Evolutionary conservation across 2,888 invertebrate species (phyloP).

Genomic region (Plusia festucae): DNA sequence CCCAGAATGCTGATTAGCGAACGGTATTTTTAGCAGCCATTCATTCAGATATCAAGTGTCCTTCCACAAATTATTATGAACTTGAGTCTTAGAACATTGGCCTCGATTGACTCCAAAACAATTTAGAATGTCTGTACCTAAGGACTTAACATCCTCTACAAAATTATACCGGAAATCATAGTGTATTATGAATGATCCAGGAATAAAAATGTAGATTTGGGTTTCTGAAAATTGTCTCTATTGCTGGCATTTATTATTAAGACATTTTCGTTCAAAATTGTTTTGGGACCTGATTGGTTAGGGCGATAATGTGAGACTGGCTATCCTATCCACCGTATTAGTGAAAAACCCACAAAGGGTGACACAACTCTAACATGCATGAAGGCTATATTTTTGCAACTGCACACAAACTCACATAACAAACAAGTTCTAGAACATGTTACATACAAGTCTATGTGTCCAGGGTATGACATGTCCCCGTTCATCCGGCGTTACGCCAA

Average conservation of each 20-base stretch:
- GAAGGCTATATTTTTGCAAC: constrained; percentile 23
- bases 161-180: background rate
- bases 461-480: constrained; percentile 99
- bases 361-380: constrained; percentile 38
- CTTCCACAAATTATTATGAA: background rate
- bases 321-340: background rate
- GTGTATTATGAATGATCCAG: background rate
- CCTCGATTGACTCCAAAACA: background rate
- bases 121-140: background rate
- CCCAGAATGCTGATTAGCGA: background rate
- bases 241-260: too few species aligned
- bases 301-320: background rate
- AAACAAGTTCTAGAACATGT: constrained; percentile 11
- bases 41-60: background rate
- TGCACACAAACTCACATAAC: constrained; percentile 14
- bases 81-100: background rate
- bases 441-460: constrained; percentile 45
- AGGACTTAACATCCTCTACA: background rate
- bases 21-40: too few species aligned
- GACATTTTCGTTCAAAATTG: too few species aligned
- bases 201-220: too few species aligned
- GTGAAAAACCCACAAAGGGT: background rate
- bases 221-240: too few species aligned
- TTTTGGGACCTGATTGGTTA: too few species aligned
- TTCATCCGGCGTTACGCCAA: constrained; percentile 99